Evolutionary conservation across 2,888 invertebrate species (phyloP), one percentile per base, ranked within the genome.

Genomic region (Cantharis rustica): DNA sequence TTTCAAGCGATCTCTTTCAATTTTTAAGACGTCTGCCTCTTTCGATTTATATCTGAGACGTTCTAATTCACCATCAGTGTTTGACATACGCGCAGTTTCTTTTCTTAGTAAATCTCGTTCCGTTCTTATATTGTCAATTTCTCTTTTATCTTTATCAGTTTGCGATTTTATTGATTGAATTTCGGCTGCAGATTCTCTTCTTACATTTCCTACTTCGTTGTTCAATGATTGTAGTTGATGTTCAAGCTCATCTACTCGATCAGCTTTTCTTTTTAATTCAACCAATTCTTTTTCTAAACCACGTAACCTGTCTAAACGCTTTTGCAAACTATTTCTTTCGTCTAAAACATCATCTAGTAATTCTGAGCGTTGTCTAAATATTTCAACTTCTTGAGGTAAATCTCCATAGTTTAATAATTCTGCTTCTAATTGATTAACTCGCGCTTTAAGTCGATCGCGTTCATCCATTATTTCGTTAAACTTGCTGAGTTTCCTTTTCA

Each of bases 1-100:
- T 26, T 81, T 81, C 73, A 85, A 76, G 16, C 84, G 82, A 79
- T 87, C 87, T 15, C 87, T 77, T 82, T 88, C 88, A 66, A 87
- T 79, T 76, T 85, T 80, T 70, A 87, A 73, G 64, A 87, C 82
- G 75, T 88, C 87, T 4, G 84, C 83, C 79, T 88, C 87, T 69
- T 85, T 85, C 1, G 81, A 83, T 16, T 78, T 76, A 23, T 83
- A 83, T 71, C 82, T 82, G 62, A 86, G 75, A 15, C 81, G 83
- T 75, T 86, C 85, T 31, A 81, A 78, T 81, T 80, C 82, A 64
- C 79, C 81, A 63, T 85, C 84, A 31, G 72, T 71, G 11, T 62
- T 47, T n/a, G 64, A 72, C n/a, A 66, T 68, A 20, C 80, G 81
- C 3, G 69, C 72, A n/a, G 75, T 23, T 76, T 83, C 84, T 68